These are phyloP conservation scores for Asarcornis scutulata DNA, from an alignment of 2,113 vertebrate species.

Conservation along the genomic window DNA sequence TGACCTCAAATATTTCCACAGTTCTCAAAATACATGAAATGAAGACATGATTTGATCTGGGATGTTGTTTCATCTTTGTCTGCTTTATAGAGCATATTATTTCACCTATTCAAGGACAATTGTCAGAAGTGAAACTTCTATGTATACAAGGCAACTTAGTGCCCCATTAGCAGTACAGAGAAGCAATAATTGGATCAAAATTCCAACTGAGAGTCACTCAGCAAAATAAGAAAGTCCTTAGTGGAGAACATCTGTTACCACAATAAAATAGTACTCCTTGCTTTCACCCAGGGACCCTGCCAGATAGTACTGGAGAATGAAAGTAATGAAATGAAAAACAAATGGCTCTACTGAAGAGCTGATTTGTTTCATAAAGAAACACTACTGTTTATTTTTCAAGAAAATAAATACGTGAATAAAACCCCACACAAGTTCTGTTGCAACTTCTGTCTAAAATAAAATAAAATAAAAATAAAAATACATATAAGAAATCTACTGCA, in stretches of 20 bases:
- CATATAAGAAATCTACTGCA: rapidly evolving
- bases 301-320: background rate
- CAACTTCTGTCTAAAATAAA: background rate
- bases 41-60: background rate
- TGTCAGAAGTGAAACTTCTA: background rate
- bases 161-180: background rate
- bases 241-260: background rate
- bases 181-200: background rate
- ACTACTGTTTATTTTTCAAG: background rate
- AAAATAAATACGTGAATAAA: background rate
- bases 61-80: background rate
- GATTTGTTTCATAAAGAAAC: background rate
- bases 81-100: background rate
- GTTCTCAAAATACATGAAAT: background rate
- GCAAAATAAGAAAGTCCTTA: background rate
- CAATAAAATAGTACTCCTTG: background rate
- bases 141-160: background rate
- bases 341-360: background rate
- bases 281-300: background rate
- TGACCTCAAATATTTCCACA: background rate
- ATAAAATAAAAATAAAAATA: background rate
- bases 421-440: background rate
- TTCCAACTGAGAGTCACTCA: background rate
- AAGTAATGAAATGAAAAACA: background rate
- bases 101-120: background rate